Evolutionary conservation across 2,888 invertebrate genomes (phyloP), one percentile per base, ranked within the genome.

Genomic region (Dicyrtoma fusca): DNA sequence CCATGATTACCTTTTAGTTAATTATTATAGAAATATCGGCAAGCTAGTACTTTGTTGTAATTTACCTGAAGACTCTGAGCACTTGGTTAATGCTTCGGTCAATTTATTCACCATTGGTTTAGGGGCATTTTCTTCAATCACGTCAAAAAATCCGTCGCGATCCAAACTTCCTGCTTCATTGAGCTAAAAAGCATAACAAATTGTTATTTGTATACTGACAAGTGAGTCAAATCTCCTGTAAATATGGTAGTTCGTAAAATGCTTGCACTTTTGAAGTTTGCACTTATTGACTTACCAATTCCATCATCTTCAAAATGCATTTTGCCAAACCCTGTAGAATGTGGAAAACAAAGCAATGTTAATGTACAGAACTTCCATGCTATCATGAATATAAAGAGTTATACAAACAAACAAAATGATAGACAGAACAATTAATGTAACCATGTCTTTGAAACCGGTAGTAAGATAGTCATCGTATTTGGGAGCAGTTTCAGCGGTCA

Each of bases 391-490:
- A 53, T 11, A 53, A 11, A 53, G 25, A 21, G 13, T 55, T 21
- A 2, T 13, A 4, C 19, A 21, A 21, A 8, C 26, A 8, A n/a
- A n/a, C 59, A 59, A n/a, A 59, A 59, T 11, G 14, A 17, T 13
- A 21, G 17, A 17, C 10, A 53, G 8, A 53, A 19, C 8, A 26
- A 34, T 65, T 14, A 8, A 42, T 44, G 21, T 62, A 57, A 79
- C 78, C 69, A 76, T 75, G 59, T 77, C 77, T 26, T 79, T 72
- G 25, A 75, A 76, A 5, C 68, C 73, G 14, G 75, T 71, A 26
- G 66, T 71, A 3, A 59, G 57, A 14, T 75, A 71, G 4, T 77
- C 73, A 2, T 77, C 77, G 21, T 55, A 25, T 4, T 69, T 66
- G 3, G 77, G 77, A 13, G 34, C 14, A 13, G 19, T 55, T n/a